Evolutionary conservation across 2,888 invertebrate species (phyloP).

Genomic region (Chironomus tentans): DNA sequence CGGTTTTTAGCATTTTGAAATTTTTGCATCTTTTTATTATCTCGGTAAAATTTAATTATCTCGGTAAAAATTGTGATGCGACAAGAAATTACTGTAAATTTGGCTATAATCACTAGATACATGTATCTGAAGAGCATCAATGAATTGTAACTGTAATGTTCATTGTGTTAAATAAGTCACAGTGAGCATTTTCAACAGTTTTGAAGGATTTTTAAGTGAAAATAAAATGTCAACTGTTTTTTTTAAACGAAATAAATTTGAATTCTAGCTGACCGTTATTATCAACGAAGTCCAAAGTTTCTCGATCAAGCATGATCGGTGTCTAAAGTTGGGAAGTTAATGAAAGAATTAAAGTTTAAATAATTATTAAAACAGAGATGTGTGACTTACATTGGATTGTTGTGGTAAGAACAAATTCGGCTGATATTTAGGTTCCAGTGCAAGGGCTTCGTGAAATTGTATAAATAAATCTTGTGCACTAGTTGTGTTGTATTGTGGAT

Average conservation of each 20-base stretch:
- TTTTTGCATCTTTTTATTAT: too few species aligned
- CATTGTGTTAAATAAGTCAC: background rate
- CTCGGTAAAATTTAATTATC: too few species aligned
- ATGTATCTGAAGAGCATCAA: background rate
- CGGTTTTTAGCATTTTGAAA: background rate
- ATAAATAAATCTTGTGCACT: constrained; percentile 44
- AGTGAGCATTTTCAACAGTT: background rate
- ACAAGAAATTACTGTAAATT: too few species aligned
- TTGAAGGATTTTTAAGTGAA: too few species aligned
- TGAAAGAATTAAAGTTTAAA: too few species aligned
- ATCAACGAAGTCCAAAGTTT: too few species aligned
- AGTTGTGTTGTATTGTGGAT: background rate
- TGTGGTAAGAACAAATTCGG: constrained; percentile 56
- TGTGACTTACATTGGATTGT: constrained; percentile 49
- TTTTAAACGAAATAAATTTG: too few species aligned
- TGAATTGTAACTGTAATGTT: background rate
- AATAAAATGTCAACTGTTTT: too few species aligned
- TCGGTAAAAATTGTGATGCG: too few species aligned
- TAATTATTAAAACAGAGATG: background rate
- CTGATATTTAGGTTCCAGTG: constrained; percentile 61
- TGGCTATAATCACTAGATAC: background rate
- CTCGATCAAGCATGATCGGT: too few species aligned
- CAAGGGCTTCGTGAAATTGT: constrained; percentile 57
- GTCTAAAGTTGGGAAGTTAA: background rate
- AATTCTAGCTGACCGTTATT: too few species aligned